Base-by-base conservation (phyloP, 2,113 vertebrate species). In the Etia nguti region DNA sequence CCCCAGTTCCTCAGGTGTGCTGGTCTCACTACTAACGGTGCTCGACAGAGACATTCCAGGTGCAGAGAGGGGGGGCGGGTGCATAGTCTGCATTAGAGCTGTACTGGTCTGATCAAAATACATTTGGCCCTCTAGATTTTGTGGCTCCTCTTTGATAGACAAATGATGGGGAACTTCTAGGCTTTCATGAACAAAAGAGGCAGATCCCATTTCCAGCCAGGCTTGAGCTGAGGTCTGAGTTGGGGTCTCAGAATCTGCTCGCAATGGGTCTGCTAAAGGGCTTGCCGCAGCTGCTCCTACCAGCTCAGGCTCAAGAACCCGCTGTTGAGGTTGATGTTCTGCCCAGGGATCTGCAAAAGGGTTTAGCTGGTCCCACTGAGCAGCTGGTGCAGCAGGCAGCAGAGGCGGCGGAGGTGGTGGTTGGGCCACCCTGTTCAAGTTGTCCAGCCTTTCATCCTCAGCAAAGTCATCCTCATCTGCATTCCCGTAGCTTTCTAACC, bases 401-500 rank as follows among this genome's bases (percentile, higher is more conserved):
- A 88, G 22, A 16, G 93, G 95, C 18, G 92, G 94, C 0, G 90
- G 86, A 1, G 93, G 85, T 0, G 87, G 93, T 0, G 65, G 92
- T 62, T 92, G 93, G 3, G n/a, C 93, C 13, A 94, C 90, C 46
- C 95, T 88, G 88, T 97, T 96, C 59, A 97, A 80, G 92, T 97
- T 97, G 89, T 96, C 96, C 26, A 96, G 81, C 60, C 94, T 90
- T 57, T 97, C 95, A 56, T 96, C 96, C 55, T 97, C 96, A 1
- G 91, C 94, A 36, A 97, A 96, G 92, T 97, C 96, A 48, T 97
- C 96, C 48, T 97, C 96, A 60, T 96, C 96, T 31, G 94, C 94
- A 54, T 97, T 97, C 4, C 96, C 96, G 4, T 96, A 97, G 92
- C 96, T 97, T 83, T 96, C 96, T 81, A 97, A 92, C 12, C 96